Base-by-base conservation (phyloP, 2,888 invertebrate species). In the Nebria salina region DNA sequence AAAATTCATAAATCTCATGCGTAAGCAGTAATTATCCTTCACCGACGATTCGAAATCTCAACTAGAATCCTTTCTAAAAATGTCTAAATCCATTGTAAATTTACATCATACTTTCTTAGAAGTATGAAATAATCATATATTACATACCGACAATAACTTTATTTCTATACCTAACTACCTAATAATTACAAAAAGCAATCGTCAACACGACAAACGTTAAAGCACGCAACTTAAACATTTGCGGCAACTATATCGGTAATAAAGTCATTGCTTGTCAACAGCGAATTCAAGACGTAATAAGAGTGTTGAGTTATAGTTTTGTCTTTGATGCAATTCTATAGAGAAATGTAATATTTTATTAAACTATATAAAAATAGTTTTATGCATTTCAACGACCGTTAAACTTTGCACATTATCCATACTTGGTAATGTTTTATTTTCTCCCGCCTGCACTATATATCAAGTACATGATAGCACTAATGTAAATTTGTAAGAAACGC, bases 1-100 rank as follows among this genome's bases (percentile, higher is more conserved):
- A 83, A 81, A 77, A 77, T 77, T 72, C 74, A 66, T 74, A 73
- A 34, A 66, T 79, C 26, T 74, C 74, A 75, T 68, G 54, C 8
- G 13, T 70, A 26, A 11, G 70, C 26, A 20, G 20, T 54, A 54
- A 54, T 54, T 54, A 20, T 34, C 70, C 25, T 70, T 3, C 70
- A 2, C 70, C 34, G 34, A 34, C 2, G 34, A 34, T 7, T 26
- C 11, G 8, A 70, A 25, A 70, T 25, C 15, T 70, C 11, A 11
- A 70, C 54, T 5, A 54, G 8, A 8, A 11, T 54, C 54, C 11
- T 54, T 54, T 11, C 54, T 54, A 54, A 54, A 54, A 54, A 13
- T 54, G 54, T 54, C 54, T 13, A 54, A 13, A 11, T 54, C 11
- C 54, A 54, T 54, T 54, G 54, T 54, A 54, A 54, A 11, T 54